Evolutionary conservation across 2,113 vertebrate genomes (phyloP).

Genomic region (Anolis sagrei): DNA sequence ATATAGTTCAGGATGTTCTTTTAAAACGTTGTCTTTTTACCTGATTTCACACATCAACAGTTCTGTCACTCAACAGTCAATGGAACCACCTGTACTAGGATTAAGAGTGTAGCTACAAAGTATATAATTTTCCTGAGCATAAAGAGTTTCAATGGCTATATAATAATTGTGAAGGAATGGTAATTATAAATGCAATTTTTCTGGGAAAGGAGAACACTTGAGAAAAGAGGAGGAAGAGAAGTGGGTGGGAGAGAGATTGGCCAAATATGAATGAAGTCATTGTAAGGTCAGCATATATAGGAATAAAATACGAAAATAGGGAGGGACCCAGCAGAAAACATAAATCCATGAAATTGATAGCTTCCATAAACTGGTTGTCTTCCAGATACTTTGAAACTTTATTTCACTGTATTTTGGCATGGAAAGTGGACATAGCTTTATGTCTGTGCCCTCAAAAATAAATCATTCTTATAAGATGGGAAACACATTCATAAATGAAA

Average conservation of each 20-base stretch:
- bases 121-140: not conserved
- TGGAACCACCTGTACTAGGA: not conserved
- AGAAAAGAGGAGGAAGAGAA: not conserved
- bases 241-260: not conserved
- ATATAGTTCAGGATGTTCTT: slow-evolving; percentile 25
- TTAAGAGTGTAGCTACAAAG: not conserved
- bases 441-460: too few species aligned
- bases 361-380: too few species aligned
- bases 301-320: too few species aligned
- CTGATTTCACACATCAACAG: slow-evolving; percentile 20
- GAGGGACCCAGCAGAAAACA: too few species aligned
- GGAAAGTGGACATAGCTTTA: too few species aligned
- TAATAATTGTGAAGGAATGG: not conserved
- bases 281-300: not conserved
- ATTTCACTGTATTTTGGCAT: too few species aligned
- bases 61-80: not conserved
- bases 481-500: too few species aligned
- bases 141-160: not conserved
- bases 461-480: too few species aligned
- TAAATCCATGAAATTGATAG: too few species aligned
- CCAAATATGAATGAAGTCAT: not conserved
- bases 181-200: not conserved
- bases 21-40: slow-evolving; percentile 22
- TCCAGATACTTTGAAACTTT: too few species aligned
- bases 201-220: not conserved